Conservation (phyloP, 1,140 invertebrate genomes). For the Procambarus virginalis region DNA sequence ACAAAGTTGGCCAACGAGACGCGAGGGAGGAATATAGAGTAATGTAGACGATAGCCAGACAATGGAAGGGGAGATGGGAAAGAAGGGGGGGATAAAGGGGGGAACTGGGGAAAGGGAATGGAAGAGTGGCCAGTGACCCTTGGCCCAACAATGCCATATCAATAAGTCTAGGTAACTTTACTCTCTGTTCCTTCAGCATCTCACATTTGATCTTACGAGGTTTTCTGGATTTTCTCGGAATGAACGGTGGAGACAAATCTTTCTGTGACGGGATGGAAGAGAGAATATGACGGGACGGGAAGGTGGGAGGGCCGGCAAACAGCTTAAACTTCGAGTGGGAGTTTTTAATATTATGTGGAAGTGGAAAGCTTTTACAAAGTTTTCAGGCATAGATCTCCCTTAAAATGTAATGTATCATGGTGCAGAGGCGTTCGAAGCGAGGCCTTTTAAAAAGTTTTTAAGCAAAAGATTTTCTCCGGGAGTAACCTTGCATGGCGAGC, state of each 20-base stretch:
- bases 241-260: slow-evolving; percentile 29
- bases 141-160: background rate
- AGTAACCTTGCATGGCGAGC: slow-evolving; percentile 14
- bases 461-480: slow-evolving; percentile 24
- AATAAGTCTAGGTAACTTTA: slow-evolving; percentile 26
- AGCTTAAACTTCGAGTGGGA: slow-evolving; percentile 37
- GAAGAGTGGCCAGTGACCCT: background rate
- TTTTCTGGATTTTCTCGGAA: background rate
- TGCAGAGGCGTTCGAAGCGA: slow-evolving; percentile 17
- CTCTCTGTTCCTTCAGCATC: background rate
- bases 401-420: slow-evolving; percentile 42
- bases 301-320: background rate
- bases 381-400: slow-evolving; percentile 34
- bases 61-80: background rate
- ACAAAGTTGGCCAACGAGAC: background rate
- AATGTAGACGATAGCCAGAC: background rate
- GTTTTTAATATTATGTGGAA: slow-evolving; percentile 41
- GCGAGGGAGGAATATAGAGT: background rate
- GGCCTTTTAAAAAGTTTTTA: slow-evolving; percentile 29
- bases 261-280: background rate
- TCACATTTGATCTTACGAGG: background rate
- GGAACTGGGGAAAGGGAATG: background rate
- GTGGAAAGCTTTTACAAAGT: slow-evolving; percentile 33
- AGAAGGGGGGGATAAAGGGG: background rate
- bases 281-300: background rate